These are phyloP conservation scores for Oreortyx pictus DNA, from an alignment of 2,797 vertebrate genomes.

Conservation along the genomic window DNA sequence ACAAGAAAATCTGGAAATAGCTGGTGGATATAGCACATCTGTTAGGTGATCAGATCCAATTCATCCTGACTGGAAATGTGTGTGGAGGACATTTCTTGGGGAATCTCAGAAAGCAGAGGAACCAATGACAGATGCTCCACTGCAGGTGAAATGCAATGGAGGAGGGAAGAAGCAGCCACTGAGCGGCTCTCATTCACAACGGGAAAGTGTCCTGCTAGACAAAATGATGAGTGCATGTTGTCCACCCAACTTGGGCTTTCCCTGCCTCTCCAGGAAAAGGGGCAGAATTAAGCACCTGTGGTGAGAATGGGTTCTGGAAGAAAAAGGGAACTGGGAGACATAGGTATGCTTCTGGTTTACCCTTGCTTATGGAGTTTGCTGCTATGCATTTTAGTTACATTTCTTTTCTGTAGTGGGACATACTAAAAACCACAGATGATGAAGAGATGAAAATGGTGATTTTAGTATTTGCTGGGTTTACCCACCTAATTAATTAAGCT, in stretches of 20 bases:
- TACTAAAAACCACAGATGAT: background rate
- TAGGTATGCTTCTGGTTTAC: background rate
- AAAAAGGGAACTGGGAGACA: background rate
- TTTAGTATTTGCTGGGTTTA: background rate
- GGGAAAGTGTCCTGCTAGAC: background rate
- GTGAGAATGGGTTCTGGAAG: background rate
- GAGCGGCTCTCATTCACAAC: background rate
- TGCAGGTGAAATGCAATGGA: rapidly evolving
- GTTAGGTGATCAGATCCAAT: background rate
- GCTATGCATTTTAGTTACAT: rapidly evolving
- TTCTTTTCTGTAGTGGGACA: background rate
- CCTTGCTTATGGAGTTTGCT: background rate
- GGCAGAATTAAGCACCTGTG: background rate
- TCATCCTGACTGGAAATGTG: background rate
- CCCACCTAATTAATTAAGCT: background rate
- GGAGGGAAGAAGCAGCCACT: background rate
- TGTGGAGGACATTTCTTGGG: background rate
- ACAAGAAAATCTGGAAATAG: background rate
- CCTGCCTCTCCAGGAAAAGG: rapidly evolving
- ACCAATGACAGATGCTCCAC: rapidly evolving
- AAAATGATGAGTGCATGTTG: background rate
- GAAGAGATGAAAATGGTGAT: background rate
- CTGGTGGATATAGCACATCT: background rate
- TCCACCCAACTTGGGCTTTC: background rate
- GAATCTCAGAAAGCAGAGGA: background rate